These are phyloP conservation scores for Poecilia picta DNA, from an alignment of 2,797 vertebrate species.

Conservation along the genomic window DNA sequence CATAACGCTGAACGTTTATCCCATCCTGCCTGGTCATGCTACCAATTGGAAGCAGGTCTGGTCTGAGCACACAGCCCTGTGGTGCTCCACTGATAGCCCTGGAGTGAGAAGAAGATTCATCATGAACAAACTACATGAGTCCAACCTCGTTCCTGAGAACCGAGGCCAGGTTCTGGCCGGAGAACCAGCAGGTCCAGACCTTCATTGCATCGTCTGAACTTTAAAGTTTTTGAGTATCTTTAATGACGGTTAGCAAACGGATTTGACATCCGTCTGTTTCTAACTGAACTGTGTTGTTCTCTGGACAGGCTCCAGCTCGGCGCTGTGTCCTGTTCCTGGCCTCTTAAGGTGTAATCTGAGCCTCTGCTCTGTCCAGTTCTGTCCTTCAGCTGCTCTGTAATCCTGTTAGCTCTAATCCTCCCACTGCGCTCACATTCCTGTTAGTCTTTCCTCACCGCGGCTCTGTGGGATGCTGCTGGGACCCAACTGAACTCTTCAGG, in stretches of 20 bases:
- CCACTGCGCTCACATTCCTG: slow-evolving; percentile 20
- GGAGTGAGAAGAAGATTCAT: neutral
- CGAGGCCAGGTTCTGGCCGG: neutral
- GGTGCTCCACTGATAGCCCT: neutral
- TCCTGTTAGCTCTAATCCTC: slow-evolving; percentile 70
- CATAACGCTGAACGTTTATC: too few species aligned
- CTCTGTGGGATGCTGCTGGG: slow-evolving; percentile 57
- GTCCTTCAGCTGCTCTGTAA: slow-evolving; percentile 50
- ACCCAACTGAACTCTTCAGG: slow-evolving; percentile 54
- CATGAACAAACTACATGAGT: neutral
- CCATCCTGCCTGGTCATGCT: too few species aligned
- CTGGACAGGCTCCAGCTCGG: neutral
- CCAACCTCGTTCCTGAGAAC: neutral
- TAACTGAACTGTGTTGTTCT: neutral
- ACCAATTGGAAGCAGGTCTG: too few species aligned
- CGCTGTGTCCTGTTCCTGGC: slow-evolving; percentile 9
- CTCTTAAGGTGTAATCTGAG: slow-evolving; percentile 21
- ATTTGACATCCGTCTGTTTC: neutral
- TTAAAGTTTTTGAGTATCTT: neutral
- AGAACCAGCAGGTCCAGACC: neutral
- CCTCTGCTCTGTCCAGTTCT: slow-evolving; percentile 8
- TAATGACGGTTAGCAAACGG: neutral
- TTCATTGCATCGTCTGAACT: neutral
- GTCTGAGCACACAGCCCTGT: neutral
- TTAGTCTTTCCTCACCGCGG: slow-evolving; percentile 23